A percentile compares a stretch with the other conserved stretches of the same genome.
phyloP scores from a whole-genome alignment of 2,113 vertebrate genomes.

The Caracal caracal region DNA sequence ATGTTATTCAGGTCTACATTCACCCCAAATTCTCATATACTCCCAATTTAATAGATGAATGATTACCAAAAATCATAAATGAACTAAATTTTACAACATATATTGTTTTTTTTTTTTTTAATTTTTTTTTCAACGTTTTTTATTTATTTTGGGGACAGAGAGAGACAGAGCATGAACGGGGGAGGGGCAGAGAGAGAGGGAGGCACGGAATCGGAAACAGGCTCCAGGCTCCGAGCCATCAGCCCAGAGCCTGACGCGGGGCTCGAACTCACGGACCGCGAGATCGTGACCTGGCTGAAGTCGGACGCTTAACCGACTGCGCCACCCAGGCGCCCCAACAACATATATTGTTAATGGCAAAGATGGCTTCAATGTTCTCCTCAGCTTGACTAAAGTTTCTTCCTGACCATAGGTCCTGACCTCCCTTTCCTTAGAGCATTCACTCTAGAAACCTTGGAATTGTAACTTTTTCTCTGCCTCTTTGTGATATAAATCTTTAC shows the following conservation, averaged over 20 bases:
- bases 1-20: background rate
- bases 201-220: too few species aligned
- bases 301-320: too few species aligned
- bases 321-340: too few species aligned
- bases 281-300: too few species aligned
- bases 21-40: background rate
- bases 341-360: background rate
- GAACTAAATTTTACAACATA: background rate
- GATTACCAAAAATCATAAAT: background rate
- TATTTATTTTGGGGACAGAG: too few species aligned
- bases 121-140: too few species aligned
- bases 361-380: background rate
- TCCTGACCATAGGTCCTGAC: background rate
- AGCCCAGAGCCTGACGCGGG: too few species aligned
- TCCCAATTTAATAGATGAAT: background rate
- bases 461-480: background rate
- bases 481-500: background rate
- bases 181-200: too few species aligned
- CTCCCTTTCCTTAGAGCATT: background rate
- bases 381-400: background rate
- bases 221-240: too few species aligned
- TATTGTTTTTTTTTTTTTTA: too few species aligned
- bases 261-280: too few species aligned
- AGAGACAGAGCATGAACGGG: too few species aligned
- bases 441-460: background rate